A percentile compares a stretch with the other conserved stretches of the same genome.
phyloP scores from a whole-genome alignment of 1,140 invertebrate genomes.

The Papilio glaucus region DNA sequence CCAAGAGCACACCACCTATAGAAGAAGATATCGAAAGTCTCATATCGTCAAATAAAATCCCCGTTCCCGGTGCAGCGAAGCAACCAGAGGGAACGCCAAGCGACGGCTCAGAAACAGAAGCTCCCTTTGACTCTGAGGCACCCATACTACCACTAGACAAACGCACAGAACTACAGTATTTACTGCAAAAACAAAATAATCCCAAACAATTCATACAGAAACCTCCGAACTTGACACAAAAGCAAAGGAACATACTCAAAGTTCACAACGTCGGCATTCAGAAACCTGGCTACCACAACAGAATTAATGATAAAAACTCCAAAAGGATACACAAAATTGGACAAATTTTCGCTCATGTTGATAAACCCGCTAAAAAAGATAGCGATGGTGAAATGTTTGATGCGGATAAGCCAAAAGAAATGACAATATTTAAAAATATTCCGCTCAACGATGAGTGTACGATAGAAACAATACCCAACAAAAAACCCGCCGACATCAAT shows the following conservation, averaged over 20 bases:
- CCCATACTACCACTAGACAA: constrained; percentile 70
- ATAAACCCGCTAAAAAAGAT: constrained; percentile 63
- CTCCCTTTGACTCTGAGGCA: constrained; percentile 60
- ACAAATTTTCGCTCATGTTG: constrained; percentile 71
- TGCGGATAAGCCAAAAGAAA: constrained; percentile 57
- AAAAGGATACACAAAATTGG: constrained; percentile 79
- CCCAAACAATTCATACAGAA: constrained; percentile 75
- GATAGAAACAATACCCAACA: constrained; percentile 78
- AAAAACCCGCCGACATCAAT: constrained; percentile 73
- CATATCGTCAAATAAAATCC: constrained; percentile 81
- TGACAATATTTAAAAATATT: constrained; percentile 71
- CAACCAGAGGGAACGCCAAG: constrained; percentile 53
- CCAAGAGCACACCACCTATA: constrained; percentile 47
- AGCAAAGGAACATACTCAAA: constrained; percentile 73
- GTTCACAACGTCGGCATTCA: constrained; percentile 71
- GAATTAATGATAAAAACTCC: constrained; percentile 76
- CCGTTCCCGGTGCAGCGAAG: constrained; percentile 68
- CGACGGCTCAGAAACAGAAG: constrained; percentile 66
- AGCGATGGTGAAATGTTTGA: constrained; percentile 61
- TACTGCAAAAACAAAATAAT: constrained; percentile 80
- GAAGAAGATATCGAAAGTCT: constrained; percentile 82
- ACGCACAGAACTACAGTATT: constrained; percentile 77
- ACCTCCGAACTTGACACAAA: constrained; percentile 68
- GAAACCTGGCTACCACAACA: constrained; percentile 69
- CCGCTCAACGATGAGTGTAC: constrained; percentile 79